These are phyloP conservation scores for Cynopterus brachyotis DNA, from an alignment of 2,113 vertebrate species.

Conservation along the genomic window DNA sequence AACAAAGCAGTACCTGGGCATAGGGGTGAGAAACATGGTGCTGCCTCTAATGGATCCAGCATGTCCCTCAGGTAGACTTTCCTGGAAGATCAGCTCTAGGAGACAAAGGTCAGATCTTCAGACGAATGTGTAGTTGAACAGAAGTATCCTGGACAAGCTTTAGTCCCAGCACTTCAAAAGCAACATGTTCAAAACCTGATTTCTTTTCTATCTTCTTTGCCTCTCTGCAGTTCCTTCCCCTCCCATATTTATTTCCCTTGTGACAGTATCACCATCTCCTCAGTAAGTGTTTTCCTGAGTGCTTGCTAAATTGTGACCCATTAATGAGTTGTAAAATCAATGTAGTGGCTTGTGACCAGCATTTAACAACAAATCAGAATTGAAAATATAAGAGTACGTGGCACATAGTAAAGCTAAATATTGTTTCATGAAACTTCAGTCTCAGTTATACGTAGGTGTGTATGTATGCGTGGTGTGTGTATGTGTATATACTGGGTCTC, in stretches of 20 bases:
- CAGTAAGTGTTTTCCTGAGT: background rate
- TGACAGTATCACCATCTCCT: background rate
- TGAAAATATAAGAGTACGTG: background rate
- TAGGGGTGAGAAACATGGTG: no score
- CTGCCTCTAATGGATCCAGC: background rate
- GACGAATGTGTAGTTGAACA: background rate
- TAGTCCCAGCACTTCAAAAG: background rate
- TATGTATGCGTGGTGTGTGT: background rate
- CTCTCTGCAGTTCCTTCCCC: background rate
- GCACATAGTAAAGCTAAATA: background rate
- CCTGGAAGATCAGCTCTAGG: background rate
- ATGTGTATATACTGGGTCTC: background rate
- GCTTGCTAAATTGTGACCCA: background rate
- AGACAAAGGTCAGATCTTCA: background rate
- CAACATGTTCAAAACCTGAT: background rate
- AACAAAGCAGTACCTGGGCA: background rate
- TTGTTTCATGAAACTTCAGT: background rate
- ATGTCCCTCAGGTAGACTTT: background rate
- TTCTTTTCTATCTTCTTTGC: background rate
- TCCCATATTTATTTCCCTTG: background rate
- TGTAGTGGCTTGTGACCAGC: background rate
- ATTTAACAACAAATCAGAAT: background rate
- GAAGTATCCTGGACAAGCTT: background rate
- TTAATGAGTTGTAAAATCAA: background rate
- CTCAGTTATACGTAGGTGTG: background rate